These are phyloP conservation scores for Drosophila funebris DNA, from an alignment of 1,140 invertebrate species.

Conservation along the genomic window DNA sequence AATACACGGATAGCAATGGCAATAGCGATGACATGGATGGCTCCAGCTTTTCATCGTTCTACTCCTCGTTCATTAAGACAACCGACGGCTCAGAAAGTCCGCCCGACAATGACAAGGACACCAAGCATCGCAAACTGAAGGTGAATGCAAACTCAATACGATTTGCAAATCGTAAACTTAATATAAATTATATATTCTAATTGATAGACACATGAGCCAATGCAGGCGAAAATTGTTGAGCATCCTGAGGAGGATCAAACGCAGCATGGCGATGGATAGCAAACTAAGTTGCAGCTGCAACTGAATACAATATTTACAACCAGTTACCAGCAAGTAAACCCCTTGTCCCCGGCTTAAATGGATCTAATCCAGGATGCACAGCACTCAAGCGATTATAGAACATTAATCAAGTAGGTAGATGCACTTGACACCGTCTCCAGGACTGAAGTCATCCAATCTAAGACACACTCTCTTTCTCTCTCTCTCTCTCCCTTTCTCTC, in stretches of 20 bases:
- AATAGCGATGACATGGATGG: slow-evolving; percentile 84
- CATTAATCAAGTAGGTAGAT: not conserved
- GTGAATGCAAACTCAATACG: slow-evolving; percentile 28
- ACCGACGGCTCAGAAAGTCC: slow-evolving; percentile 83
- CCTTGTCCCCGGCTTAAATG: not conserved
- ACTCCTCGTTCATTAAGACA: slow-evolving; percentile 85
- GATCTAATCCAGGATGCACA: not conserved
- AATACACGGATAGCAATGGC: slow-evolving; percentile 79
- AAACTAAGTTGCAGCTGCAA: slow-evolving; percentile 11
- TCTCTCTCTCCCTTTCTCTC: not conserved
- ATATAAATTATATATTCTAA: too few relatives aligned
- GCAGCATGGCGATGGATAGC: slow-evolving; percentile 70
- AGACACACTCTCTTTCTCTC: too few relatives aligned
- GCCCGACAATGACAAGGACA: slow-evolving; percentile 75
- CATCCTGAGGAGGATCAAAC: slow-evolving; percentile 76
- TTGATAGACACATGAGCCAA: slow-evolving; percentile 21
- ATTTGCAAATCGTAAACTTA: too few relatives aligned
- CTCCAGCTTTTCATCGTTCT: slow-evolving; percentile 85
- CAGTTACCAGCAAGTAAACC: slow-evolving; percentile 23
- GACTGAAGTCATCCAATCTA: too few relatives aligned
- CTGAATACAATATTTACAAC: slow-evolving; percentile 33
- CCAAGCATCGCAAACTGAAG: slow-evolving; percentile 68
- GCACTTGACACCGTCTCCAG: too few relatives aligned
- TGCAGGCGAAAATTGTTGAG: slow-evolving; percentile 57
- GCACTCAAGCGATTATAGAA: not conserved